Evolutionary conservation across 2,888 invertebrate genomes (phyloP).

Genomic region (Torymus texanus): DNA sequence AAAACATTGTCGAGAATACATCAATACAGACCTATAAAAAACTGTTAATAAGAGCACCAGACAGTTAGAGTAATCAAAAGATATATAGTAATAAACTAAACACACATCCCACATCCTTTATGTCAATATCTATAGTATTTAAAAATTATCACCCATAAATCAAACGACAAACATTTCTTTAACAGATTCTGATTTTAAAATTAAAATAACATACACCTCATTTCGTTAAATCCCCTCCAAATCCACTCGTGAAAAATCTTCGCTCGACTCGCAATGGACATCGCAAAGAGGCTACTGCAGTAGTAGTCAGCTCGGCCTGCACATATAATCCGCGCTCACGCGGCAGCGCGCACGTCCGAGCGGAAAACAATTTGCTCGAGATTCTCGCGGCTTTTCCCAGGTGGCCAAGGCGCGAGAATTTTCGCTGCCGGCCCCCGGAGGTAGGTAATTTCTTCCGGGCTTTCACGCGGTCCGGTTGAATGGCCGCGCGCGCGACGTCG

Average conservation of each 20-base stretch:
- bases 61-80: too few species aligned
- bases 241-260: background rate
- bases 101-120: too few species aligned
- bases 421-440: slow-evolving; percentile 29
- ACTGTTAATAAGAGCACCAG: too few species aligned
- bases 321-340: slow-evolving; percentile 13
- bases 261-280: background rate
- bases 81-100: too few species aligned
- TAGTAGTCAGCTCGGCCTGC: background rate
- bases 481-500: background rate
- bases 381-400: slow-evolving; percentile 20
- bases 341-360: background rate
- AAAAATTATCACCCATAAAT: too few species aligned
- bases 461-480: background rate
- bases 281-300: background rate
- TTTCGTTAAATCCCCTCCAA: too few species aligned
- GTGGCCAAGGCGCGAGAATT: slow-evolving; percentile 37
- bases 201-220: too few species aligned
- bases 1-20: too few species aligned
- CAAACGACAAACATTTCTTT: too few species aligned
- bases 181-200: too few species aligned
- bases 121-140: too few species aligned
- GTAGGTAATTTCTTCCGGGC: slow-evolving; percentile 46
- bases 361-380: slow-evolving; percentile 46
- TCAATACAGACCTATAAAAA: too few species aligned